Evolutionary conservation across 2,113 vertebrate genomes (phyloP), one percentile per base, ranked within the genome.

Genomic region (Echinops telfairi): DNA sequence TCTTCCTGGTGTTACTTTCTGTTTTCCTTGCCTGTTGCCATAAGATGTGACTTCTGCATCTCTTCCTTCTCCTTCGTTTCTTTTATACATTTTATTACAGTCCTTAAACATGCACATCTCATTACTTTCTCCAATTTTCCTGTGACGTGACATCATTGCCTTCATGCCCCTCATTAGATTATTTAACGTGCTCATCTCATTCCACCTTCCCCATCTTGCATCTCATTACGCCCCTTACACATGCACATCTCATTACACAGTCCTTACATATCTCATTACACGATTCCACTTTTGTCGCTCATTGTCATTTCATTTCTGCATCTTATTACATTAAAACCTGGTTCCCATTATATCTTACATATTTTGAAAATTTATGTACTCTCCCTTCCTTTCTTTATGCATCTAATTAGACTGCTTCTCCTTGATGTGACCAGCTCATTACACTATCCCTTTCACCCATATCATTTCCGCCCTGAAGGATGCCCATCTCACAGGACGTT

Each of bases 91-190:
- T 96, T 95, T 95, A 83, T 92, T 93, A 43, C 14, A 86, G 88
- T 81, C 80, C 93, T 94, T 96, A 83, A 90, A 96, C 95, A 96
- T 95, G 95, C 79, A 95, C 94, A 96, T 96, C 93, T 95, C 94
- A 96, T 97, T 96, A 95, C 94, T 95, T 96, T 87, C 89, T 96
- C 91, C 93, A 91, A 92, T 96, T 97, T 97, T 90, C 97, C 95
- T 96, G 93, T 96, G 94, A 96, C 95, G 88, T 96, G 96, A 97
- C 97, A 97, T 97, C 97, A 96, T 97, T 97, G 95, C 96, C 95
- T 97, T 96, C 85, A 90, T 95, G 95, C 70, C 93, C 82, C 93
- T 97, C 97, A 97, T 97, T 97, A 97, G 91, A 96, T 97, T 97
- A 94, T 97, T 97, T 96, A 97, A 96, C 38, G 10, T 64, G 79